Base-by-base conservation (phyloP, 2,888 invertebrate species). In the Arge pagana region DNA sequence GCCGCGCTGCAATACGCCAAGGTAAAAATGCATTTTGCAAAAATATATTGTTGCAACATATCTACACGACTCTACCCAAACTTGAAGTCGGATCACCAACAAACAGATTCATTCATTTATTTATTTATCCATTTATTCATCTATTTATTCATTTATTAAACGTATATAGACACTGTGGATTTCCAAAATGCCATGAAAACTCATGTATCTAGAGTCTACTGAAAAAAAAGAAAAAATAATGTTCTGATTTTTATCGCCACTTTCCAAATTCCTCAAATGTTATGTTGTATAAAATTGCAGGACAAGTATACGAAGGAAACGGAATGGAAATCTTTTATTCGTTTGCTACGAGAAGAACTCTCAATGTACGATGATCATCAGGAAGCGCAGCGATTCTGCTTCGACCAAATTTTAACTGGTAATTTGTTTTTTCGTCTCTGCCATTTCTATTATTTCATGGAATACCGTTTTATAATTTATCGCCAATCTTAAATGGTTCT, bases 1-100 rank as follows among this genome's bases (percentile, higher is more conserved):
- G 83, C 82, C 63, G 68, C 86, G 23, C 74, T 86, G 58, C 83
- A 84, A 51, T 87, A 84, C 69, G 85, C 84, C 39, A 85, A 86
- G 81, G 87, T 86, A 68, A 67, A n/a, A n/a, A n/a, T n/a, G n/a
- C n/a, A n/a, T n/a, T n/a, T n/a, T n/a, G n/a, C n/a, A n/a, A n/a
- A 55, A 42, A 30, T 26, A n/a, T n/a, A n/a, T n/a, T n/a, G n/a
- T n/a, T n/a, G n/a, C n/a, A n/a, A n/a, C n/a, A n/a, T n/a, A n/a
- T n/a, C n/a, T n/a, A n/a, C n/a, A n/a, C n/a, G n/a, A n/a, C n/a
- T n/a, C n/a, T n/a, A n/a, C n/a, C n/a, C n/a, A n/a, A n/a, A n/a
- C n/a, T n/a, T n/a, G n/a, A n/a, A n/a, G n/a, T n/a, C n/a, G n/a
- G n/a, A n/a, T n/a, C n/a, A n/a, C n/a, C n/a, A n/a, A n/a, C n/a